Percentiles rank a stretch among this genome's conserved stretches.
Conservation (phyloP, 2,888 invertebrate species). For the Pegoplata infirma region DNA sequence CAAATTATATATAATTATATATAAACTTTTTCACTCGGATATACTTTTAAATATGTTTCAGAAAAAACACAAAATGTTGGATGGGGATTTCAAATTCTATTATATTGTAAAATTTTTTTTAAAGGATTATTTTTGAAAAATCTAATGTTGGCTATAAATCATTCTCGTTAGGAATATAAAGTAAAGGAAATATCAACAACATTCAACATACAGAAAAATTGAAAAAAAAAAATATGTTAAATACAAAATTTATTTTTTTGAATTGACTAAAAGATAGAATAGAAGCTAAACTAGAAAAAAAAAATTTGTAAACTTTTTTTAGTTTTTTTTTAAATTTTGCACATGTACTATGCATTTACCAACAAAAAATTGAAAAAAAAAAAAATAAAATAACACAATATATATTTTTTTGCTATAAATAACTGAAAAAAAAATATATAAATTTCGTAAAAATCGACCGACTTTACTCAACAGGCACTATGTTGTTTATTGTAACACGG, state of each 20-base stretch:
- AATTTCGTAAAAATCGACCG: conserved; percentile 55
- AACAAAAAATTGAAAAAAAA: conserved; percentile 40
- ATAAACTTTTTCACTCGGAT: no score
- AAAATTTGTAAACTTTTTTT: no score
- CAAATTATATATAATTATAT: no score
- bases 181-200: conserved; percentile 24
- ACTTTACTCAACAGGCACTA: conserved; percentile 55
- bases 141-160: background rate
- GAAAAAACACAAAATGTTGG: no score
- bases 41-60: no score
- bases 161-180: conserved; percentile 31
- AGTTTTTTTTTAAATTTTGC: no score
- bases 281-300: background rate
- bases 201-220: background rate
- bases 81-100: conserved; percentile 10
- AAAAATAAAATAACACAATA: conserved; percentile 43
- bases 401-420: conserved; percentile 54
- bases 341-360: conserved; percentile 26
- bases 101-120: conserved; percentile 18
- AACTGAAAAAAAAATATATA: conserved; percentile 25
- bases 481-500: conserved; percentile 61
- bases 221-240: conserved; percentile 12
- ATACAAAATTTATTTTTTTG: conserved; percentile 24
- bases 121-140: conserved; percentile 5
- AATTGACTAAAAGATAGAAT: conserved; percentile 23